Evolutionary conservation across 2,113 vertebrate species (phyloP).

Genomic region (Tringa solitaria): DNA sequence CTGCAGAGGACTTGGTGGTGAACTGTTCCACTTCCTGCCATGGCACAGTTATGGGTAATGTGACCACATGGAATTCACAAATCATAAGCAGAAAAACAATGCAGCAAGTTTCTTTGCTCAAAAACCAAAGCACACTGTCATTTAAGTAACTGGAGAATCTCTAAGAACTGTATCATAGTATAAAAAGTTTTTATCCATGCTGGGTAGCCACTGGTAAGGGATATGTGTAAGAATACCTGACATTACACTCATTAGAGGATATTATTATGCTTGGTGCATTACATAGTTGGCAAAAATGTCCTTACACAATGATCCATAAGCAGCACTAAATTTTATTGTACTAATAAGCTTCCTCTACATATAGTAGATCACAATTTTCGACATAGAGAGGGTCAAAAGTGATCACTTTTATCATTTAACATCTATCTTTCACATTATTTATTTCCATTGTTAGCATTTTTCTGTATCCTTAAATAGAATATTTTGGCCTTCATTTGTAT

Average conservation of each 20-base stretch:
- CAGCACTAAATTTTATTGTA: background rate
- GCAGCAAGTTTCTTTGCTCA: background rate
- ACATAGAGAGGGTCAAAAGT: background rate
- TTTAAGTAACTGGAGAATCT: background rate
- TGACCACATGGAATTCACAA: background rate
- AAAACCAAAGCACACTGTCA: background rate
- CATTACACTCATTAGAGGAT: background rate
- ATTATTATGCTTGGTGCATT: background rate
- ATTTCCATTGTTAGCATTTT: background rate
- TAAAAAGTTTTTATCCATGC: background rate
- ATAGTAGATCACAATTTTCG: background rate
- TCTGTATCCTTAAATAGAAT: background rate
- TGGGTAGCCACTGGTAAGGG: background rate
- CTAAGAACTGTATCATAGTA: background rate
- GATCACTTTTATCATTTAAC: background rate
- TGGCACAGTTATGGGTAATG: background rate
- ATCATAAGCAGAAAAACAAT: background rate
- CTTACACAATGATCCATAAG: background rate
- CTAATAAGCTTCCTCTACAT: background rate
- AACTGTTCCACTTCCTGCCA: slow-evolving; percentile 31
- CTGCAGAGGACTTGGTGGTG: background rate
- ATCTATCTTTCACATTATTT: background rate
- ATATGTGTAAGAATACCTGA: background rate
- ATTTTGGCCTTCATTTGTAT: background rate
- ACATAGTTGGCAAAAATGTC: background rate